phyloP scores from a whole-genome alignment of 2,797 vertebrate genomes.

The Morelia viridis region DNA sequence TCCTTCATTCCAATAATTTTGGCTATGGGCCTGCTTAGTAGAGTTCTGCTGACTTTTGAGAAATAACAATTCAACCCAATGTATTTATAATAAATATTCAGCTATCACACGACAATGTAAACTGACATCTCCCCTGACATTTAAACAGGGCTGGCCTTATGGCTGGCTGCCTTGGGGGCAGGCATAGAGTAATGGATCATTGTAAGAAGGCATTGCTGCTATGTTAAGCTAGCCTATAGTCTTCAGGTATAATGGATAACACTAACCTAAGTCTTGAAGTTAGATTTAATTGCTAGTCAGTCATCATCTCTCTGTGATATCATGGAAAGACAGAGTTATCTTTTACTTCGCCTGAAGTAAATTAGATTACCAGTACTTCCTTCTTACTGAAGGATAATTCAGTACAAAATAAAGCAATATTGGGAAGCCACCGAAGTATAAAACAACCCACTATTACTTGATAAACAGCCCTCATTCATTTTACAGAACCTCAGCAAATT shows the following conservation, averaged over 20 bases:
- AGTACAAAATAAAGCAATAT: too few species aligned
- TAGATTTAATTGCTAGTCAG: background rate
- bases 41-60: conserved; percentile 5
- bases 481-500: too few species aligned
- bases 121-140: background rate
- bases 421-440: too few species aligned
- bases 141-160: background rate
- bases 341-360: too few species aligned
- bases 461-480: too few species aligned
- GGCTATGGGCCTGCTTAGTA: too few species aligned
- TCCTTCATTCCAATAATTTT: background rate
- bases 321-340: background rate
- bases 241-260: background rate
- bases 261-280: background rate
- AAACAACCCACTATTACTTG: too few species aligned
- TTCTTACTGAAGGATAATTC: too few species aligned
- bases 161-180: background rate
- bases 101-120: background rate
- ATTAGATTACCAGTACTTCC: too few species aligned
- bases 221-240: background rate
- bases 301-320: background rate
- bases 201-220: background rate
- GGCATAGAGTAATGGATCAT: background rate
- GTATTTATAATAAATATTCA: background rate
- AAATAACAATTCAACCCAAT: conserved; percentile 10